Evolutionary conservation across 2,113 vertebrate genomes (phyloP).

Genomic region (Barnardius zonarius): DNA sequence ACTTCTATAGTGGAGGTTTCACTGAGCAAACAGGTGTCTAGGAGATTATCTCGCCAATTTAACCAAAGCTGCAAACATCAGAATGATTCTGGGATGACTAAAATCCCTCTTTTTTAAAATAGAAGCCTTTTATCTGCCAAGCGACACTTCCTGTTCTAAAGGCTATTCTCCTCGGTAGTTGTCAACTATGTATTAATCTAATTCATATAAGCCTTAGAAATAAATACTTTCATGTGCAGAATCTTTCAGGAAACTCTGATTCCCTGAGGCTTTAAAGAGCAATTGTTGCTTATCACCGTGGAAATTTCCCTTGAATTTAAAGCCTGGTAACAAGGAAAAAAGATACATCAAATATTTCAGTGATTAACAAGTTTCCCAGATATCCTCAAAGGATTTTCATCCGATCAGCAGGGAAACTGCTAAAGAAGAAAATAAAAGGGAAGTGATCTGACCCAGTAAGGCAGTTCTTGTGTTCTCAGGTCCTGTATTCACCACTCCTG

Average conservation of each 20-base stretch:
- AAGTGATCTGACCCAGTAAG: constrained; percentile 5
- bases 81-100: background rate
- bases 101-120: background rate
- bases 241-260: constrained; percentile 36
- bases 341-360: background rate
- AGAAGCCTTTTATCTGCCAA: constrained; percentile 49
- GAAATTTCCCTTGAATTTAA: constrained; percentile 38
- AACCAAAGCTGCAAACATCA: constrained; percentile 45
- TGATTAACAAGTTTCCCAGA: background rate
- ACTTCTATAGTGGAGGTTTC: background rate
- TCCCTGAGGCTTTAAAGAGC: constrained; percentile 37
- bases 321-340: constrained; percentile 11
- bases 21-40: constrained; percentile 51
- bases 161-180: background rate
- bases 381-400: constrained; percentile 16
- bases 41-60: constrained; percentile 50
- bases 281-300: constrained; percentile 25
- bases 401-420: background rate
- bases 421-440: constrained; percentile 29
- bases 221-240: constrained; percentile 44
- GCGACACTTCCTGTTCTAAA: constrained; percentile 15
- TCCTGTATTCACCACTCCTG: background rate
- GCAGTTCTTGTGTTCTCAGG: background rate
- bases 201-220: constrained; percentile 47
- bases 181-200: constrained; percentile 50